A percentile compares a stretch with the other conserved stretches of the same genome.
Evolutionary conservation across 2,888 invertebrate species (phyloP).

Genomic region (Stenichneumon culpator): DNA sequence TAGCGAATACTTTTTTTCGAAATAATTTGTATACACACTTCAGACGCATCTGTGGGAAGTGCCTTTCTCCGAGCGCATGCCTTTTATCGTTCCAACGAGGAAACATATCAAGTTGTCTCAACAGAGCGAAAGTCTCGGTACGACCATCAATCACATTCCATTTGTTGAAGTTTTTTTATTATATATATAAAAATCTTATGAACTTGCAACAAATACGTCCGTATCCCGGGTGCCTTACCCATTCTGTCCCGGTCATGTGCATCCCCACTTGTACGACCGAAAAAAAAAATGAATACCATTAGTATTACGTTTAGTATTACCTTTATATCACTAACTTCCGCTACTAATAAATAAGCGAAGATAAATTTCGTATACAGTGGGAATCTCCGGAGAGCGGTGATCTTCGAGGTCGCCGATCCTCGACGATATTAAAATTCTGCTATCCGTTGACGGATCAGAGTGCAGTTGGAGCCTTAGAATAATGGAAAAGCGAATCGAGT

Average conservation of each 20-base stretch:
- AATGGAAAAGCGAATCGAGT: not conserved
- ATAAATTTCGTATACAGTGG: conserved; percentile 34
- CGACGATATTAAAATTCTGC: not conserved
- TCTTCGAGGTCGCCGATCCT: not conserved
- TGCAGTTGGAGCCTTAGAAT: not conserved
- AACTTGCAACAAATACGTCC: conserved; percentile 40
- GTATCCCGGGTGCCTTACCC: conserved; percentile 53
- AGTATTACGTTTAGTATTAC: conserved; percentile 69
- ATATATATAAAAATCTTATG: not conserved
- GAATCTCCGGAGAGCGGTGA: not conserved
- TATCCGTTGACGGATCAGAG: not conserved
- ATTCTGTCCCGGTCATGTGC: conserved; percentile 39
- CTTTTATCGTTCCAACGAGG: conserved; percentile 49
- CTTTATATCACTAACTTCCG: conserved; percentile 44
- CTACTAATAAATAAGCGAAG: conserved; percentile 31
- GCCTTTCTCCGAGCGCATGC: conserved; percentile 58
- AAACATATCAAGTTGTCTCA: conserved; percentile 8
- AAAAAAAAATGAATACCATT: conserved; percentile 63
- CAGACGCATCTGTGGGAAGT: conserved; percentile 49
- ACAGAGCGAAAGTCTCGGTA: conserved; percentile 29
- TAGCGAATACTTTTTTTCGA: conserved; percentile 40
- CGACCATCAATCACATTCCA: conserved; percentile 60
- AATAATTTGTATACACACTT: conserved; percentile 11
- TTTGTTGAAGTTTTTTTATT: conserved; percentile 42
- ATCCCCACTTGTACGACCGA: conserved; percentile 22